Base-by-base conservation (phyloP, 2,888 invertebrate species). In the Hyles lineata region DNA sequence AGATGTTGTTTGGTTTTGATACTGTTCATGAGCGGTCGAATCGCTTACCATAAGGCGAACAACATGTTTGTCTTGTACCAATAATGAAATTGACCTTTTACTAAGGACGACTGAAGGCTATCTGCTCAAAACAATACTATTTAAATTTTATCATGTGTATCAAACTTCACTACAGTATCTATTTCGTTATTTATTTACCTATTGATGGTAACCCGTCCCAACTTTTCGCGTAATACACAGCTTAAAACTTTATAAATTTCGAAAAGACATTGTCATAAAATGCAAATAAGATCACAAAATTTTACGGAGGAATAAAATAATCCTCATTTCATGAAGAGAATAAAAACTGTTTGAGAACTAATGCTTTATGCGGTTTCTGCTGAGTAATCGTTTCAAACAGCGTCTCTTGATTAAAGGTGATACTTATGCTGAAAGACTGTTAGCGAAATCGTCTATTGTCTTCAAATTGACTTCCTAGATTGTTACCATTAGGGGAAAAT, bases 241-340 rank as follows among this genome's bases (percentile, higher is more conserved):
- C 63, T 35, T 21, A 35, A 63, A 63, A 35, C 63, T 63, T 62
- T 62, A 32, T 62, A 62, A n/a, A 32, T 32, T 62, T 62, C 32
- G n/a, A n/a, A 62, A 32, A 32, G 32, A 62, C n/a, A 62, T 62
- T n/a, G 62, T 32, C 62, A 62, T 62, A 62, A 62, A 62, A 62
- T 32, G 19, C 62, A 62, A 62, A 62, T 32, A 62, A 19, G 62
- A 61, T 61, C 61, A 61, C 25, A 29, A 62, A 62, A 62, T 62
- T 62, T 62, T 62, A 62, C 62, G 32, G 32, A 62, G 21, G 15
- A 63, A 35, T 35, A 21, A n/a, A 43, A 63, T 23, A 60, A 60
- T 29, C 25, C 62, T 32, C 62, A 32, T 62, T 29, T 32, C 32
- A 8, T 32, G 9, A 8, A 19, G 25, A 60, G 55, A 25, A 60